These are phyloP conservation scores for Catamblyrhynchus diadema DNA, from an alignment of 2,797 vertebrate species.

Conservation along the genomic window DNA sequence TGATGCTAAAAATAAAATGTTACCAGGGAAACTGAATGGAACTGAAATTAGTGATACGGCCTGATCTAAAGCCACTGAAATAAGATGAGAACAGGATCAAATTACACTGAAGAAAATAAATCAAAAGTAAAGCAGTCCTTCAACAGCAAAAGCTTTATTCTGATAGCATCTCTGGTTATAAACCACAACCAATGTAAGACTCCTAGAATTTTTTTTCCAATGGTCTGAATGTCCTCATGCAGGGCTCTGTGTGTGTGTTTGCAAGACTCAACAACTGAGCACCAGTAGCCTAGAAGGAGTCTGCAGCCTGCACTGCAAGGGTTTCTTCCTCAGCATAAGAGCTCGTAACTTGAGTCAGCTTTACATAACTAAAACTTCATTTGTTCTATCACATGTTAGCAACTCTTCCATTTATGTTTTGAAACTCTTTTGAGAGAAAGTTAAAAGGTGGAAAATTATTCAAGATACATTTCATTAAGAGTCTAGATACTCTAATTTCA, in stretches of 20 bases:
- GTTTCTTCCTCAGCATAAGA: neutral
- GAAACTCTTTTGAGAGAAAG: neutral
- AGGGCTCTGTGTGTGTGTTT: neutral
- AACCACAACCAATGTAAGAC: neutral
- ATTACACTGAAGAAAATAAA: neutral
- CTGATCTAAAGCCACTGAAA: slow-evolving; percentile 13
- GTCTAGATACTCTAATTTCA: neutral
- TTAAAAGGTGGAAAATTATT: neutral
- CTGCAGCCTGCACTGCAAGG: neutral
- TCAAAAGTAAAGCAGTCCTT: neutral
- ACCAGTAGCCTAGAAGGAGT: neutral
- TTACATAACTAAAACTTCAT: neutral
- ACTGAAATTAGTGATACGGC: slow-evolving; percentile 22
- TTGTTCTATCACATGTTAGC: neutral
- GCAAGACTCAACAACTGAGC: neutral
- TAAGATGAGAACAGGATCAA: neutral
- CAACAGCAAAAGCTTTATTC: neutral
- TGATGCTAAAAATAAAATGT: slow-evolving; percentile 54
- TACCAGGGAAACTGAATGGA: slow-evolving; percentile 48
- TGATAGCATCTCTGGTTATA: neutral
- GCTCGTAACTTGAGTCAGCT: neutral
- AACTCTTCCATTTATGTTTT: neutral
- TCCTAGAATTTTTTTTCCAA: neutral
- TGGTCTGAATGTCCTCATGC: neutral
- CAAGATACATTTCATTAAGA: neutral